These are phyloP conservation scores for Hippocampus guttulatus DNA, from an alignment of 2,113 vertebrate species.

Conservation along the genomic window DNA sequence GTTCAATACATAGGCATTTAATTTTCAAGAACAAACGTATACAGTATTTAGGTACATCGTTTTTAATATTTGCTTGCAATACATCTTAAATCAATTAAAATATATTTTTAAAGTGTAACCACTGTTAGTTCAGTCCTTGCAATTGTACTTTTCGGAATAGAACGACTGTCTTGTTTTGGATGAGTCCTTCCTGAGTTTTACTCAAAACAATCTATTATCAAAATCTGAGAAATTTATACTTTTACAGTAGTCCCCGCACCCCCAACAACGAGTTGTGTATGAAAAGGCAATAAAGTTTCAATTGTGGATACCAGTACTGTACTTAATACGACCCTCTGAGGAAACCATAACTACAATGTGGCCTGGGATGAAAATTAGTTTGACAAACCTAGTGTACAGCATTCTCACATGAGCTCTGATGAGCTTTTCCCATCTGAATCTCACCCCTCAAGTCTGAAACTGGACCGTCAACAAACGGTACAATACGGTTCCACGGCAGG, in stretches of 20 bases:
- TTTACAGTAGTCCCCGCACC: too few species aligned
- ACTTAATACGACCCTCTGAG: neutral
- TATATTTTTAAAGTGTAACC: neutral
- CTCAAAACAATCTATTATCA: too few species aligned
- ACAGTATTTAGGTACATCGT: neutral
- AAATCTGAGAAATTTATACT: too few species aligned
- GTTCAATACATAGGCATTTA: neutral
- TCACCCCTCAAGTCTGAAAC: slow-evolving; percentile 41
- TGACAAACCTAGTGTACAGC: neutral
- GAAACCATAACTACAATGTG: neutral
- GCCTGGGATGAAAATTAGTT: neutral
- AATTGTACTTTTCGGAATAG: neutral
- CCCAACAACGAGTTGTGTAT: too few species aligned
- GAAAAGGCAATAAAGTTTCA: neutral
- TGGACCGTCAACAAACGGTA: slow-evolving; percentile 60
- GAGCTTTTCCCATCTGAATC: slow-evolving; percentile 28
- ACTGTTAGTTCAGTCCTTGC: neutral
- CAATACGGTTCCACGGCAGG: slow-evolving; percentile 64
- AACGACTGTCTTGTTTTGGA: too few species aligned
- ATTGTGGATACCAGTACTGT: too few species aligned
- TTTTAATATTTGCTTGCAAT: neutral
- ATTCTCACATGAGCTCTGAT: slow-evolving; percentile 2
- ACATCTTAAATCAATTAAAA: neutral
- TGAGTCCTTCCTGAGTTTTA: too few species aligned
- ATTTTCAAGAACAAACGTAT: neutral